Conservation (phyloP, 2,113 vertebrate genomes). For the Redunca redunca region DNA sequence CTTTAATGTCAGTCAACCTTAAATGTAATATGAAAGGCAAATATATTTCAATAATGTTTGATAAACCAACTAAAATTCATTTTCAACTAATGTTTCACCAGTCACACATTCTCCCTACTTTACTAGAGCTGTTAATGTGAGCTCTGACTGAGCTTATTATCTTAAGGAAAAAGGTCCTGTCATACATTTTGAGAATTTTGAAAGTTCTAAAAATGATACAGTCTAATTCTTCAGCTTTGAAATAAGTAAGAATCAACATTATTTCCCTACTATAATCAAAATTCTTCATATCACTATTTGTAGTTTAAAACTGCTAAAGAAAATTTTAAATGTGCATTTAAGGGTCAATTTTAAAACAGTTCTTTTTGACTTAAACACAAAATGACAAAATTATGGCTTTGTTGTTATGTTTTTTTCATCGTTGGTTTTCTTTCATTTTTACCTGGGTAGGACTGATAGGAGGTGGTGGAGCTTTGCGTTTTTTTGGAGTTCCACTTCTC, state of each 20-base stretch:
- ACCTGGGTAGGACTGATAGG: conserved; percentile 97
- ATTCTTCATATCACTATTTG: neutral
- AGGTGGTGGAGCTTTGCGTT: conserved; percentile 99
- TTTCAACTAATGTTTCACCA: neutral
- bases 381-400: neutral
- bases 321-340: neutral
- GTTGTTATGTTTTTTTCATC: neutral
- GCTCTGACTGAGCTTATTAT: neutral
- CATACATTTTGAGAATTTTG: conserved; percentile 18
- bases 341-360: neutral
- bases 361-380: neutral
- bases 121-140: neutral
- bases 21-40: conserved; percentile 4
- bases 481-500: conserved; percentile 99
- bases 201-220: neutral
- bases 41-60: neutral
- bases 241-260: neutral
- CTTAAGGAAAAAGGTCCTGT: neutral
- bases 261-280: conserved; percentile 8
- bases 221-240: neutral
- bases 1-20: neutral
- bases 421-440: conserved; percentile 77
- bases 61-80: neutral
- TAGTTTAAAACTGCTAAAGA: neutral
- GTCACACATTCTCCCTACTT: neutral